Percentiles rank a stretch among this genome's conserved stretches.
Evolutionary conservation across 2,888 invertebrate genomes (phyloP).

Genomic region (Tipula unca): DNA sequence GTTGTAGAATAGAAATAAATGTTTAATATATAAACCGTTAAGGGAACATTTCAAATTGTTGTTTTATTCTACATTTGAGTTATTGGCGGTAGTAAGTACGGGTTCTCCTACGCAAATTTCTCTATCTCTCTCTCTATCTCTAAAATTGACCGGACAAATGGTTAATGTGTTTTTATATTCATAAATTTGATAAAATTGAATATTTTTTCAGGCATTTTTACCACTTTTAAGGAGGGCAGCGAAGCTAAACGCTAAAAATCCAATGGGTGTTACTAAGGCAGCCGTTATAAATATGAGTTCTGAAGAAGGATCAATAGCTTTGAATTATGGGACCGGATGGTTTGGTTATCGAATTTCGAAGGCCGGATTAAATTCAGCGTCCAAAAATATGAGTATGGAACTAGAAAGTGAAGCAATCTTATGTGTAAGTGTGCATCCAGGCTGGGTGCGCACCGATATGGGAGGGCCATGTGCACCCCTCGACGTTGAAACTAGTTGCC

Average conservation of each 20-base stretch:
- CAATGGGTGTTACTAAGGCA: slow-evolving; percentile 54
- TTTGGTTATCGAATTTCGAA: slow-evolving; percentile 85
- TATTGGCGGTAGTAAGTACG: neutral
- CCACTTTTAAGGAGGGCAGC: slow-evolving; percentile 66
- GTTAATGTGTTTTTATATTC: neutral
- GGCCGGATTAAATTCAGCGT: slow-evolving; percentile 78
- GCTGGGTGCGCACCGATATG: slow-evolving; percentile 88
- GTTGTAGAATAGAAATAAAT: neutral
- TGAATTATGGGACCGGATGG: slow-evolving; percentile 43
- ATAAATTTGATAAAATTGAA: neutral
- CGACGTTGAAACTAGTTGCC: slow-evolving; percentile 58
- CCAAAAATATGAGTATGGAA: slow-evolving; percentile 75
- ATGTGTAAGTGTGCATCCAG: slow-evolving; percentile 71
- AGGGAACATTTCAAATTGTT: neutral
- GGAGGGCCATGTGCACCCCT: slow-evolving; percentile 74
- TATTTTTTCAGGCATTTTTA: slow-evolving; percentile 50
- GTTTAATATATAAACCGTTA: neutral
- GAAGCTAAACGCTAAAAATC: slow-evolving; percentile 43
- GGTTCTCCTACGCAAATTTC: neutral
- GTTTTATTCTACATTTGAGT: neutral
- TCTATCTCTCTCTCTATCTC: too few species aligned
- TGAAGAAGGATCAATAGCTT: slow-evolving; percentile 58
- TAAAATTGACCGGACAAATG: neutral
- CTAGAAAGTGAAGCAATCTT: slow-evolving; percentile 65
- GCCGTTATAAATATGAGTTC: slow-evolving; percentile 78